Evolutionary conservation across 2,113 vertebrate genomes (phyloP).

Genomic region (Camelus dromedarius): DNA sequence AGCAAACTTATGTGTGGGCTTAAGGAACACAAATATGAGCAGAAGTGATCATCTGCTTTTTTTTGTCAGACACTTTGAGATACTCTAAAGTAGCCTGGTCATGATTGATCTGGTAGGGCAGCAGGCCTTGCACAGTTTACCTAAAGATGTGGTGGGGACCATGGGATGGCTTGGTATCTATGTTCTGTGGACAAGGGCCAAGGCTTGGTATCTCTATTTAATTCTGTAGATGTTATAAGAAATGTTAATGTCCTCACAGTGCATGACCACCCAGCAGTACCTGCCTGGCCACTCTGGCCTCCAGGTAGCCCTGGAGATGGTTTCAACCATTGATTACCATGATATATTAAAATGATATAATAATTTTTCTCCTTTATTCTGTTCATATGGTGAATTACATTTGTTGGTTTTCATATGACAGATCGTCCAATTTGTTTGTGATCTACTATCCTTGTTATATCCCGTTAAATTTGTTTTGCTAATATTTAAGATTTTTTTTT

Average conservation of each 20-base stretch:
- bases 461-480: slow-evolving; percentile 18
- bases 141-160: neutral
- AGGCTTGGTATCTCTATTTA: neutral
- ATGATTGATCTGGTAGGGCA: neutral
- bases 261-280: neutral
- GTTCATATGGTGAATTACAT: neutral
- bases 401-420: neutral
- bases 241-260: neutral
- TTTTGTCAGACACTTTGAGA: neutral
- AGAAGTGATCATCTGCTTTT: neutral
- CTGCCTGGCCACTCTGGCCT: neutral
- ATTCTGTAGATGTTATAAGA: neutral
- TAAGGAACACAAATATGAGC: neutral
- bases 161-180: neutral
- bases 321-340: neutral
- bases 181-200: neutral
- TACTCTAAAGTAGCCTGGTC: neutral
- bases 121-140: neutral
- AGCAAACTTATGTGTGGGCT: neutral
- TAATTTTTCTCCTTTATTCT: slow-evolving; percentile 33
- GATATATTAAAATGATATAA: neutral
- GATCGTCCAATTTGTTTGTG: neutral
- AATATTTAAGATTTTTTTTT: slow-evolving; percentile 26
- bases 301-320: neutral
- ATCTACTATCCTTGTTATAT: slow-evolving; percentile 1